These are phyloP conservation scores for Epiblema foenella DNA, from an alignment of 2,888 invertebrate genomes.

Conservation along the genomic window DNA sequence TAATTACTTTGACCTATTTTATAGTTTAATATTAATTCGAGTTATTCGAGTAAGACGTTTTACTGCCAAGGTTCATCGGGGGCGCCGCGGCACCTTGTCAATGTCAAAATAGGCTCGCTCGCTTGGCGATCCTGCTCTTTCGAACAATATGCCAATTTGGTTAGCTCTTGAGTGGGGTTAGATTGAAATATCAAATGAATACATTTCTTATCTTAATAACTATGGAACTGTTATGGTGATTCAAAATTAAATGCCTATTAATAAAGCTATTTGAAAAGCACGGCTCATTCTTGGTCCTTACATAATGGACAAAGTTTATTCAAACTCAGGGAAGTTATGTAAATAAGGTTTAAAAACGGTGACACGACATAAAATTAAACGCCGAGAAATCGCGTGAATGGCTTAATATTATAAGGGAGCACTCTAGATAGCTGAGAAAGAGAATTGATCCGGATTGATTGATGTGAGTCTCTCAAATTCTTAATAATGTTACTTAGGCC, in stretches of 20 bases:
- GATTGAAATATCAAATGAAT: background rate
- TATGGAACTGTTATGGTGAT: background rate
- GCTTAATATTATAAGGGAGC: slow-evolving; percentile 16
- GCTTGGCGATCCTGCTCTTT: slow-evolving; percentile 1
- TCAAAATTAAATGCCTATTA: background rate
- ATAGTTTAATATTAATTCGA: background rate
- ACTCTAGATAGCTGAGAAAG: background rate
- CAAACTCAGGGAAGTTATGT: slow-evolving; percentile 45
- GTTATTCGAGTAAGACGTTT: background rate
- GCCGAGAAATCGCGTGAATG: slow-evolving; percentile 9
- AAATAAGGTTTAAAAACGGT: slow-evolving; percentile 38
- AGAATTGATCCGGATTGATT: slow-evolving; percentile 32
- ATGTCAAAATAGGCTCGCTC: slow-evolving; percentile 4
- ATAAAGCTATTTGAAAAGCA: slow-evolving; percentile 8
- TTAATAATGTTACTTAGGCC: background rate
- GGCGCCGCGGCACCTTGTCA: slow-evolving; percentile 2
- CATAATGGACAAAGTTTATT: slow-evolving; percentile 46
- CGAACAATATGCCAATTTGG: background rate
- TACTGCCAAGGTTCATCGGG: background rate
- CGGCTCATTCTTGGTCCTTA: slow-evolving; percentile 26
- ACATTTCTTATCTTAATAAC: no score
- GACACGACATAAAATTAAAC: slow-evolving; percentile 39
- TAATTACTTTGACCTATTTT: background rate
- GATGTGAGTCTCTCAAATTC: slow-evolving; percentile 3
- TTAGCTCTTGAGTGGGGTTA: background rate